Conservation (phyloP, 2,888 invertebrate species). For the Tetanocera ferruginea region DNA sequence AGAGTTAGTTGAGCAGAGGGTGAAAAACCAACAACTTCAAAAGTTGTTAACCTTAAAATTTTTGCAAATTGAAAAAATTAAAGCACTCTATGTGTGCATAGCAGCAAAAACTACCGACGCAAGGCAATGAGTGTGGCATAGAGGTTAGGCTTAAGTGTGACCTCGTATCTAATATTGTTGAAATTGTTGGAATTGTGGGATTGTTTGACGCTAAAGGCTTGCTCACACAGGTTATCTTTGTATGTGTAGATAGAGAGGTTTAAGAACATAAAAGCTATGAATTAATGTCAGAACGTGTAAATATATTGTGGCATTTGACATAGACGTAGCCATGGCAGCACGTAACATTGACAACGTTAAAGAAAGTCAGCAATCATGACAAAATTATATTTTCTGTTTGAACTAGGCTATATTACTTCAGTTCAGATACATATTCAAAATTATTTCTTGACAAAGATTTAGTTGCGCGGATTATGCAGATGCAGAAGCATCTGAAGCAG, state of each 20-base stretch:
- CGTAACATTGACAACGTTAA: too few species aligned
- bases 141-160: slow-evolving; percentile 5
- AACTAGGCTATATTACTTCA: too few species aligned
- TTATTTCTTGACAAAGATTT: too few species aligned
- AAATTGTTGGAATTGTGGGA: background rate
- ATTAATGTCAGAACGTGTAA: too few species aligned
- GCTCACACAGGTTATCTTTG: background rate
- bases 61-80: background rate
- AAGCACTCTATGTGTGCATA: background rate
- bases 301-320: too few species aligned
- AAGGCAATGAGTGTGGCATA: background rate
- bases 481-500: too few species aligned
- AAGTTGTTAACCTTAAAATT: slow-evolving; percentile 1
- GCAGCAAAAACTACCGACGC: background rate
- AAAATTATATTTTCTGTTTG: too few species aligned
- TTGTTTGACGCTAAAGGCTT: background rate
- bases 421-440: too few species aligned
- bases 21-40: background rate
- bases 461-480: too few species aligned
- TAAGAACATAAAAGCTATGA: slow-evolving; percentile 6
- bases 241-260: background rate
- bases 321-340: too few species aligned
- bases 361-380: too few species aligned
- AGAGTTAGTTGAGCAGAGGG: too few species aligned
- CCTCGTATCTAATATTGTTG: background rate